Base-by-base conservation (phyloP, 2,113 vertebrate genomes). In the Psittacula cyanocephala region DNA sequence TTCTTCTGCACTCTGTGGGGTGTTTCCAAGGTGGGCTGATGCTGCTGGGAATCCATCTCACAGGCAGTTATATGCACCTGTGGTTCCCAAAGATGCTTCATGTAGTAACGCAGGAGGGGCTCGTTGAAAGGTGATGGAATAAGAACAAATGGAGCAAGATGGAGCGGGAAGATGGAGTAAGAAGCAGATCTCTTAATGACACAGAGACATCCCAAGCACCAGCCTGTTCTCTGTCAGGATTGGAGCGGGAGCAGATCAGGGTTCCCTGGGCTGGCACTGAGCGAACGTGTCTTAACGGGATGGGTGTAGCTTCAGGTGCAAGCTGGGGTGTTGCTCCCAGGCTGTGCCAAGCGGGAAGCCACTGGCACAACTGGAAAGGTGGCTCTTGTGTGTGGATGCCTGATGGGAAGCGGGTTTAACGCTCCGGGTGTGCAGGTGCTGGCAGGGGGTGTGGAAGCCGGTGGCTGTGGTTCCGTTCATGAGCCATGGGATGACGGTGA, bases 321-420 rank as follows among this genome's bases (percentile, higher is more conserved):
- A 74, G 83, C 41, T 16, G 77, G 68, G 71, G 23, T 64, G 92
- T 16, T 75, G 47, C 57, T 93, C 16, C 25, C 55, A 6, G 71
- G 52, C 82, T 71, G 86, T 52, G 82, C 79, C 79, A 39, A 70
- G 39, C 17, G 4, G 65, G 72, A 65, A 94, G 72, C 71, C 92
- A 69, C 92, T 22, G 92, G 88, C 77, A 43, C 84, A 29, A 91
- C 96, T 93, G 95, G 92, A 93, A 94, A 89, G 62, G 92, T 28
- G 84, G 63, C 95, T 96, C 90, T 15, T 9, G 47, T 52, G 83
- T 0, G 1, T 50, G 86, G 63, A 47, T 53, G 74, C 24, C 39
- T 65, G 41, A 1, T 47, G 88, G 88, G 27, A 70, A 75, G 47
- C 43, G 9, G 47, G 50, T 28, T 19, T 8, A 2, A 17, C 3